A percentile compares a stretch with the other conserved stretches of the same genome.
Evolutionary conservation across 2,797 vertebrate species (phyloP).

Genomic region (Chaenodraco wilsoni): DNA sequence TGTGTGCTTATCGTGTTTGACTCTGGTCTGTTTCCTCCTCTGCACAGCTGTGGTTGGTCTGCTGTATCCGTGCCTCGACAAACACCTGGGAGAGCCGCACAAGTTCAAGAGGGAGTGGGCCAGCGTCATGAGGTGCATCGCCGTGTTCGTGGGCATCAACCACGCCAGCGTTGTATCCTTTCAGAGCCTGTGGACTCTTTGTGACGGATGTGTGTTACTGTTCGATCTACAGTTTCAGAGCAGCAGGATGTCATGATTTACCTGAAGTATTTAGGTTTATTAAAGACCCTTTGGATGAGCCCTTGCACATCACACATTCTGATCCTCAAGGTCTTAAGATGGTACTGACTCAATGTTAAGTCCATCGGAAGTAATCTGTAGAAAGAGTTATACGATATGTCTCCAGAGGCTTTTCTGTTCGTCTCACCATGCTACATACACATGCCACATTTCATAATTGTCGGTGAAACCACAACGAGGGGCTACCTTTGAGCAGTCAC

Average conservation of each 20-base stretch:
- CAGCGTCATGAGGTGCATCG: conserved; percentile 98
- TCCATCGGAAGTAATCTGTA: no score
- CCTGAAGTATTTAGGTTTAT: not conserved
- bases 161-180: conserved; percentile 99
- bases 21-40: conserved; percentile 45
- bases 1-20: conserved; percentile 63
- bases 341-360: no score
- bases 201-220: not conserved
- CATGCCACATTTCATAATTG: no score
- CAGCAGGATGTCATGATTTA: conserved; percentile 5
- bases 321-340: no score
- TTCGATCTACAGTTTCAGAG: not conserved
- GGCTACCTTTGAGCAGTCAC: no score
- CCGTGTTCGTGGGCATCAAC: conserved; percentile 98
- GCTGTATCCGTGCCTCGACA: conserved; percentile 97
- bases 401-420: no score
- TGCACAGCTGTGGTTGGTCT: conserved; percentile 93
- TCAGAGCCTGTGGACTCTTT: not conserved
- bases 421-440: no score
- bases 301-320: no score
- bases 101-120: conserved; percentile 99
- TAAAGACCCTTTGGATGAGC: no score
- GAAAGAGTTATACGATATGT: no score
- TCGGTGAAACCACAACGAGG: no score
- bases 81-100: conserved; percentile 96